Conservation (phyloP, 2,888 invertebrate species). For the Eupithecia centaureata region DNA sequence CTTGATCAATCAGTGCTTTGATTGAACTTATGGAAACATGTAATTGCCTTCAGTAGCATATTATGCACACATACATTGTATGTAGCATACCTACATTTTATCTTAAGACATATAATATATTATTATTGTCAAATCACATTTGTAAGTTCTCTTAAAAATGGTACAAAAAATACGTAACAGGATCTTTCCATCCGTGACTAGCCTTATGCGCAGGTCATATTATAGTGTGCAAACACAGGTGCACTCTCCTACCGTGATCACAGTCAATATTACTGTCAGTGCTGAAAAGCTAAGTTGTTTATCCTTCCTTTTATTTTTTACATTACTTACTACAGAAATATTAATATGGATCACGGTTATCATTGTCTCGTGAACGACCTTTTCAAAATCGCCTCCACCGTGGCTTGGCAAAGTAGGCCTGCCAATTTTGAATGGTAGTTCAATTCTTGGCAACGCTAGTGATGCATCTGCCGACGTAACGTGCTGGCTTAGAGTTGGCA, state of each 20-base stretch:
- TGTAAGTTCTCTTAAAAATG: no score
- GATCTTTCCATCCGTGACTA: no score
- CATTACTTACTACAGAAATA: background rate
- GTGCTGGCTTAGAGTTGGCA: conserved; percentile 64
- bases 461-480: conserved; percentile 58
- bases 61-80: no score
- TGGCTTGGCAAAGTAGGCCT: conserved; percentile 59
- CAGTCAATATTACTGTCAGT: background rate
- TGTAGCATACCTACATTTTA: no score
- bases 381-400: conserved; percentile 13
- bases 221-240: no score
- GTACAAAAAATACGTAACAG: no score
- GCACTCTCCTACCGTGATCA: background rate
- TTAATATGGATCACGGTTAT: conserved; percentile 1
- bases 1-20: no score
- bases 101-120: no score
- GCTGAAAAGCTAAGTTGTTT: background rate
- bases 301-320: background rate
- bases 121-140: no score
- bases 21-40: no score
- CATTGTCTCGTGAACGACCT: background rate
- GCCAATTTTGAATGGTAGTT: conserved; percentile 54
- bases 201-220: no score
- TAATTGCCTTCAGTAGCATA: no score
- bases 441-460: conserved; percentile 57